A percentile compares a stretch with the other conserved stretches of the same genome.
These are phyloP conservation scores for Ooceraea biroi DNA, from an alignment of 1,140 invertebrate genomes.

Conservation along the genomic window DNA sequence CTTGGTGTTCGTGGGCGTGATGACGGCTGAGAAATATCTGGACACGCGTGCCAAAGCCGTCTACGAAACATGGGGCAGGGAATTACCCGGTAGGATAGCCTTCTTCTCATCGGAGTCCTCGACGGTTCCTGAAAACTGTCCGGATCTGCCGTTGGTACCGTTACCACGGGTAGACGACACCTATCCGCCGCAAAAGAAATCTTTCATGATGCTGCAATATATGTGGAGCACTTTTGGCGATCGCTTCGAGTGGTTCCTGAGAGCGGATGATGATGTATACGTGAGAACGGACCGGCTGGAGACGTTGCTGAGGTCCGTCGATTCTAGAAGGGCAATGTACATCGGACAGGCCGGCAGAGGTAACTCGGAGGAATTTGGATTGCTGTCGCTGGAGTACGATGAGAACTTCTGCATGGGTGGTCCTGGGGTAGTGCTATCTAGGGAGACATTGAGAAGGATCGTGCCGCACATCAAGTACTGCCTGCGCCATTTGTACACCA, in stretches of 20 bases:
- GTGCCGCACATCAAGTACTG: slow-evolving; percentile 95
- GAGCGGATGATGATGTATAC: slow-evolving; percentile 99
- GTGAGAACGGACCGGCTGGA: slow-evolving; percentile 95
- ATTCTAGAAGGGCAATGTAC: slow-evolving; percentile 95
- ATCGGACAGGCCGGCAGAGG: slow-evolving; percentile 94
- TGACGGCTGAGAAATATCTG: slow-evolving; percentile 97
- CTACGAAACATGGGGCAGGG: slow-evolving; percentile 96
- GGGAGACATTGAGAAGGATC: slow-evolving; percentile 91
- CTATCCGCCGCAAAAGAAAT: slow-evolving; percentile 99
- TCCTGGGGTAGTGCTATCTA: slow-evolving; percentile 96
- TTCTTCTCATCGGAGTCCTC: slow-evolving; percentile 96
- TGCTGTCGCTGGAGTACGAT: slow-evolving; percentile 95
- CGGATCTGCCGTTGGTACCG: slow-evolving; percentile 91
- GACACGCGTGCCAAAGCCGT: slow-evolving; percentile 94
- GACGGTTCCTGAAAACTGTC: slow-evolving; percentile 85
- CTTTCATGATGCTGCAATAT: slow-evolving; percentile 99
- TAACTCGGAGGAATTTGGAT: slow-evolving; percentile 96
- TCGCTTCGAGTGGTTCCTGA: slow-evolving; percentile 98
- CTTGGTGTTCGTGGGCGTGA: slow-evolving; percentile 96
- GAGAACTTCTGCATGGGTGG: slow-evolving; percentile 99
- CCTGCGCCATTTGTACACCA: slow-evolving; percentile 97
- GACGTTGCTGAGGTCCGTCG: slow-evolving; percentile 94
- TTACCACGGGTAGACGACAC: slow-evolving; percentile 95
- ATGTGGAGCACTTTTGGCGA: slow-evolving; percentile 98
- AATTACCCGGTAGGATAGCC: slow-evolving; percentile 94